phyloP scores from a whole-genome alignment of 1,140 invertebrate species.

The Neodiprion fabricii region DNA sequence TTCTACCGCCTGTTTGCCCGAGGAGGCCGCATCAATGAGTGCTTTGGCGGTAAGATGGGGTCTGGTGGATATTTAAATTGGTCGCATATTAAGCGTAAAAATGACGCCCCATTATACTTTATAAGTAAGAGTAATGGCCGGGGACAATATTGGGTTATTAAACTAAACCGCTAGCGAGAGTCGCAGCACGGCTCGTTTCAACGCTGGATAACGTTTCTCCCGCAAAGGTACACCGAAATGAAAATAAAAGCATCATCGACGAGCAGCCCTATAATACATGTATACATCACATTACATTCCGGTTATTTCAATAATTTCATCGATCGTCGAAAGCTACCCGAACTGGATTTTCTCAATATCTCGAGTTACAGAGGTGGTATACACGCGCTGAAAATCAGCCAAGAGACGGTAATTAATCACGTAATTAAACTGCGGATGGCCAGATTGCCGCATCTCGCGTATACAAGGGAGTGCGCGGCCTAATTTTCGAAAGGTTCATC shows the following conservation, averaged over 20 bases:
- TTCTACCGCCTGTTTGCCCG: not conserved
- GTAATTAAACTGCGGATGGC: slow-evolving; percentile 5
- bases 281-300: no score
- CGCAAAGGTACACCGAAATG: not conserved
- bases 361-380: no score
- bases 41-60: not conserved
- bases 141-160: slow-evolving; percentile 35
- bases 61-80: slow-evolving; percentile 35
- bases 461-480: not conserved
- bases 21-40: not conserved
- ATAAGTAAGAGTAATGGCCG: slow-evolving; percentile 36
- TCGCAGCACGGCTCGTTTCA: slow-evolving; percentile 11
- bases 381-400: slow-evolving; percentile 10
- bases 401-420: slow-evolving; percentile 2
- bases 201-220: not conserved
- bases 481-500: not conserved
- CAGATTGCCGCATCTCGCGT: not conserved
- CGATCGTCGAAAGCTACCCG: no score
- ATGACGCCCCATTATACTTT: slow-evolving; percentile 38
- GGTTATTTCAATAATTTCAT: no score
- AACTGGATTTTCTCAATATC: no score
- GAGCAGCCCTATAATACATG: not conserved
- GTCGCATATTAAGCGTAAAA: slow-evolving; percentile 36
- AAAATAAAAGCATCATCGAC: not conserved
- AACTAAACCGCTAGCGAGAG: slow-evolving; percentile 21